Percentiles rank a stretch among this genome's conserved stretches.
Conservation (phyloP, 2,888 invertebrate species). For the Siphlonurus alternatus region DNA sequence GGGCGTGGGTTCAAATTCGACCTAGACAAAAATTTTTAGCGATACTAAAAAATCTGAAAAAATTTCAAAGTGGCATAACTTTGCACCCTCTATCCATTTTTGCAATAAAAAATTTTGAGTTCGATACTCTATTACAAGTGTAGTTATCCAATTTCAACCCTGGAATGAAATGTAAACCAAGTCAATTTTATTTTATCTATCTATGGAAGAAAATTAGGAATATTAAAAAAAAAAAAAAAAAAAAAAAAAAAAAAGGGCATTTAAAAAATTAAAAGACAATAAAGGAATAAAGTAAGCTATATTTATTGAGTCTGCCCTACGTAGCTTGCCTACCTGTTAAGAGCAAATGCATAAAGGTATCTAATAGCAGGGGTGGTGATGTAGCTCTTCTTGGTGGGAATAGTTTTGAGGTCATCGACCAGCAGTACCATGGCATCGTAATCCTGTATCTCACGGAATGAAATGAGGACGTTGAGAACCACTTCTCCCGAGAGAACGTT, state of each 20-base stretch:
- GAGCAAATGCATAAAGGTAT: constrained; percentile 90
- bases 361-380: constrained; percentile 80
- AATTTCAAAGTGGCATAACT: too few relatives aligned
- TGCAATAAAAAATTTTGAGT: too few relatives aligned
- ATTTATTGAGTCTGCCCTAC: too few relatives aligned
- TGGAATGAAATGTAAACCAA: too few relatives aligned
- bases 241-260: background rate
- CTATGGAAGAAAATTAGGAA: background rate
- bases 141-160: too few relatives aligned
- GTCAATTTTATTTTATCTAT: background rate
- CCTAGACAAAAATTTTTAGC: too few relatives aligned
- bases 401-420: constrained; percentile 79
- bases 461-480: constrained; percentile 83
- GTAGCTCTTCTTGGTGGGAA: constrained; percentile 77
- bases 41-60: too few relatives aligned
- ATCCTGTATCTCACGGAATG: constrained; percentile 82
- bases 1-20: too few relatives aligned
- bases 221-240: background rate
- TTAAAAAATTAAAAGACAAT: background rate
- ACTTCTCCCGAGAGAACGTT: constrained; percentile 93
- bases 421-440: constrained; percentile 96
- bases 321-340: constrained; percentile 65
- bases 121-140: too few relatives aligned
- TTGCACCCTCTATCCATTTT: too few relatives aligned
- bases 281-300: background rate